Percentiles rank a stretch among this genome's conserved stretches.
Evolutionary conservation across 2,797 vertebrate genomes (phyloP).

Genomic region (Threskiornis aethiopicus): DNA sequence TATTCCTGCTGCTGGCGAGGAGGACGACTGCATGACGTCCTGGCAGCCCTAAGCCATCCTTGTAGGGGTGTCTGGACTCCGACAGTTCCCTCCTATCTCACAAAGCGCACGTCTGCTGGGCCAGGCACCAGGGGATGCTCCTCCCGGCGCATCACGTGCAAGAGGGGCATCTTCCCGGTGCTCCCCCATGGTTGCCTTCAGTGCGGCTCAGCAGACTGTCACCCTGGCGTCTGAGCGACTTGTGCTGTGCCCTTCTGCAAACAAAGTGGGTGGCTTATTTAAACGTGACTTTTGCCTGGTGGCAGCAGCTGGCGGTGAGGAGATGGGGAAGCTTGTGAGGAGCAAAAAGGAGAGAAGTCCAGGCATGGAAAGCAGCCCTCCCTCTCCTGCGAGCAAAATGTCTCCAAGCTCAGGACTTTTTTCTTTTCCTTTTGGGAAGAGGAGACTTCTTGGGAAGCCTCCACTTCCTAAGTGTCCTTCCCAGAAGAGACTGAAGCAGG

Average conservation of each 20-base stretch:
- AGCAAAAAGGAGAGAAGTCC: background rate
- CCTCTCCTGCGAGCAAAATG: background rate
- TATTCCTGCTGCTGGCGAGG: accelerated
- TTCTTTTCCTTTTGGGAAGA: background rate
- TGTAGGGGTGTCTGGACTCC: background rate
- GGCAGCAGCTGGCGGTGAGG: background rate
- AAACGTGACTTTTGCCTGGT: background rate
- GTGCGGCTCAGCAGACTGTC: background rate
- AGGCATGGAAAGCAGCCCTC: background rate
- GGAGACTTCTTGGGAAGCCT: background rate
- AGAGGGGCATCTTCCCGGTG: background rate
- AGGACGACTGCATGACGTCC: background rate
- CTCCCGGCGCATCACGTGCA: background rate
- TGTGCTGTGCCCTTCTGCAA: accelerated
- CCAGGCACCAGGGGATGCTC: background rate
- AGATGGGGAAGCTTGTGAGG: background rate
- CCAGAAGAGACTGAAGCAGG: background rate
- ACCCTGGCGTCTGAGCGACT: background rate
- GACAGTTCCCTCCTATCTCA: background rate
- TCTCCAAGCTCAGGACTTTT: background rate
- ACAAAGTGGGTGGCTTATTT: background rate
- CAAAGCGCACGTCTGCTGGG: background rate
- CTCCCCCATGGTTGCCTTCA: background rate
- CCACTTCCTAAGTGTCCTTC: background rate
- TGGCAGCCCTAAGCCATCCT: background rate